Base-by-base conservation (phyloP, 1,140 invertebrate species). In the Diabrotica undecimpunctata region DNA sequence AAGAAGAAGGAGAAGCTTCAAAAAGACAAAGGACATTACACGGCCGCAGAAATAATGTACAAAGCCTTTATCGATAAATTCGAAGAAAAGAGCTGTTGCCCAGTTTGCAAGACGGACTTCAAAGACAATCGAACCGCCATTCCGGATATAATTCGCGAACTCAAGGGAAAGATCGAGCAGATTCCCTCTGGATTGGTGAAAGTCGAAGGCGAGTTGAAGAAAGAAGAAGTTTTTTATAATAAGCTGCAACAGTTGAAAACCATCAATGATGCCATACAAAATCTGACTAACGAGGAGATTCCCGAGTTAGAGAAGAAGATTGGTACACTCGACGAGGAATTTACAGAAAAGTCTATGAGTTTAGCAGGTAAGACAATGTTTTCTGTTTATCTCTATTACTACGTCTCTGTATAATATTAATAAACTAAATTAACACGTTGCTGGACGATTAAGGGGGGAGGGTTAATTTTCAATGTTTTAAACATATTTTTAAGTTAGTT, bases 161-260 rank as follows among this genome's bases (percentile, higher is more conserved):
- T 85, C 10, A 81, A 80, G 39, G 79, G 76, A 36, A 81, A 83
- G 79, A 80, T 84, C 5, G 73, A 80, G 67, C 79, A 79, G 66
- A 77, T 84, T 6, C 84, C 84, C 39, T 62, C 65, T 25, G 66
- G 72, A 54, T 62, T 83, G 51, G 68, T 70, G 0, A 66, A 75
- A 53, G 74, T 71, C 6, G 80, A 79, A 52, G 66, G 72, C 3
- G 73, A 81, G 54, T 60, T 83, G 9, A 70, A 69, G 39, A 61
- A 68, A 67, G 66, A 72, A 62, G 70, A 78, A 65, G 67, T 69
- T 11, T 46, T 69, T 46, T 72, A 71, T 62, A 72, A 71, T 54
- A 70, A 76, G 63, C 13, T 76, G 5, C 69, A 73, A 65, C 71
- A 74, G 64, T 51, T 77, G 46, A 73, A 76, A 58, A 70, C 71